Conservation (phyloP, 1,140 invertebrate species). For the Carposina sasakii region DNA sequence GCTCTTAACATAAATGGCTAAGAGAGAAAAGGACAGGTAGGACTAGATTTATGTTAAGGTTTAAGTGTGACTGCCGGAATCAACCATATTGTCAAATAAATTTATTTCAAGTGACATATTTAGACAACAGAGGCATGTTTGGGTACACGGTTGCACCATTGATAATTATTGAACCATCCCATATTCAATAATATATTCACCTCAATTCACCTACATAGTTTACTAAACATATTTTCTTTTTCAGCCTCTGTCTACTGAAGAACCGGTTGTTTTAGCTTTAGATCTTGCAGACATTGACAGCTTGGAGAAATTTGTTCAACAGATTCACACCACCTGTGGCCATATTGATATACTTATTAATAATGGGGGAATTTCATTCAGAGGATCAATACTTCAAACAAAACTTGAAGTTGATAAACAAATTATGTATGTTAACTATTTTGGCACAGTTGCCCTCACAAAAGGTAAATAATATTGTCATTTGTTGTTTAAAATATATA, state of each 20-base stretch:
- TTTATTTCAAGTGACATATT: no score
- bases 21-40: no score
- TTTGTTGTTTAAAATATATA: background rate
- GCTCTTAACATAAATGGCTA: no score
- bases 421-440: slow-evolving; percentile 96
- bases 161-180: no score
- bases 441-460: slow-evolving; percentile 91
- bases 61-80: no score
- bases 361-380: slow-evolving; percentile 91
- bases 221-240: slow-evolving; percentile 36
- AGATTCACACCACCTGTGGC: slow-evolving; percentile 80
- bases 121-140: no score
- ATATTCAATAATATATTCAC: no score
- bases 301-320: slow-evolving; percentile 76
- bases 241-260: slow-evolving; percentile 76
- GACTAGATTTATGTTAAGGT: no score
- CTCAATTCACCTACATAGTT: no score
- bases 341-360: slow-evolving; percentile 93
- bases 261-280: slow-evolving; percentile 83
- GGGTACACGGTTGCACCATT: no score
- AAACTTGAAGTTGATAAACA: slow-evolving; percentile 88
- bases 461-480: slow-evolving; percentile 80
- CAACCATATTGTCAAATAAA: no score
- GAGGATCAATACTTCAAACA: slow-evolving; percentile 85
- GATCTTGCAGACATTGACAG: slow-evolving; percentile 84